These are phyloP conservation scores for Chrysopa pallens DNA, from an alignment of 1,140 invertebrate species.

Conservation along the genomic window DNA sequence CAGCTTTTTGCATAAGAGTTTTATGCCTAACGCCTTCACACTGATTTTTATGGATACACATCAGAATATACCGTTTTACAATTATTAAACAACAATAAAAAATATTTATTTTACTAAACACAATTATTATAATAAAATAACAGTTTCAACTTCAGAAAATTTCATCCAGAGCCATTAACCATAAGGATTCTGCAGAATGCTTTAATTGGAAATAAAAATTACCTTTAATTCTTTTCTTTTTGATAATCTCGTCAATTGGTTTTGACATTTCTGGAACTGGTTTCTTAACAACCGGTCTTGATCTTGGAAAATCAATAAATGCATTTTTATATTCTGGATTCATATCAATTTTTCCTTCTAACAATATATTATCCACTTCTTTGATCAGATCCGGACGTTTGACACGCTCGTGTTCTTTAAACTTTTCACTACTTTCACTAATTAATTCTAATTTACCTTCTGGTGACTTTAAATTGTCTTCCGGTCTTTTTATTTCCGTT, in stretches of 20 bases:
- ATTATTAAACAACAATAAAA: too few relatives aligned
- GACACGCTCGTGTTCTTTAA: conserved; percentile 3
- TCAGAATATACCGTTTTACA: too few relatives aligned
- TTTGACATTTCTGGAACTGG: not conserved
- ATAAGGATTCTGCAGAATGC: too few relatives aligned
- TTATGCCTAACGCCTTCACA: too few relatives aligned
- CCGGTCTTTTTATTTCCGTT: not conserved
- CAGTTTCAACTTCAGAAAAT: too few relatives aligned
- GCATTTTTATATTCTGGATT: conserved; percentile 13
- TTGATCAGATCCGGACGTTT: conserved; percentile 2
- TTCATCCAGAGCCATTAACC: too few relatives aligned
- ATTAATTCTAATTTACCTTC: not conserved
- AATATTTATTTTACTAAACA: too few relatives aligned
- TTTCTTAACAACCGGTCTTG: not conserved
- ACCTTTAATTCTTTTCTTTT: too few relatives aligned
- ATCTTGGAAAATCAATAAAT: conserved; percentile 13
- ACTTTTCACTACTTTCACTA: not conserved
- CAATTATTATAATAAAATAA: too few relatives aligned
- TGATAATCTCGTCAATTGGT: not conserved
- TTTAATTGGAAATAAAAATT: too few relatives aligned
- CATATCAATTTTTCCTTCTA: conserved; percentile 10
- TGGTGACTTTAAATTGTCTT: not conserved
- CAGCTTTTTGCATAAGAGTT: too few relatives aligned
- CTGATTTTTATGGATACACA: too few relatives aligned
- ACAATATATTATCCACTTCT: conserved; percentile 5